phyloP scores from a whole-genome alignment of 92 coral and sea anemone genomes.

The Nematostella vectensis region DNA sequence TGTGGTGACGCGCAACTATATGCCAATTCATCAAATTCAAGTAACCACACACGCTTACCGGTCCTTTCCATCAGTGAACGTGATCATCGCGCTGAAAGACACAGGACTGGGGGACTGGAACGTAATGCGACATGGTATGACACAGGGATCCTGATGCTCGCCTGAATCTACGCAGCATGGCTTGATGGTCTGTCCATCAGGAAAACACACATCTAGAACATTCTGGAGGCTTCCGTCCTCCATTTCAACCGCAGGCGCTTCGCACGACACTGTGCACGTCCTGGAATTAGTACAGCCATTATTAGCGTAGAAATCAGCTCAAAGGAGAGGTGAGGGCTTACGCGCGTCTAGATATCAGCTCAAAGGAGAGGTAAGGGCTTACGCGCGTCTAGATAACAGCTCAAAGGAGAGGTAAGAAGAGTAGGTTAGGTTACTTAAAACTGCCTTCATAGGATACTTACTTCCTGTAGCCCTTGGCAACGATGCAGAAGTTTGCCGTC shows the following conservation, averaged over 20 bases:
- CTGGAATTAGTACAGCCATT: conserved; percentile 39
- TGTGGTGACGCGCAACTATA: too few relatives aligned
- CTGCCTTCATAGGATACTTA: too few relatives aligned
- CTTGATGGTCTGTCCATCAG: conserved; percentile 63
- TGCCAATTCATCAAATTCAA: too few relatives aligned
- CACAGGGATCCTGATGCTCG: conserved; percentile 47
- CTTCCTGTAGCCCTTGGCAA: conserved; percentile 91
- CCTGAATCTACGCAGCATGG: conserved; percentile 51
- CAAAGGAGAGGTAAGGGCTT: too few relatives aligned
- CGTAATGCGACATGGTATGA: conserved; percentile 64
- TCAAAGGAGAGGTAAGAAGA: too few relatives aligned
- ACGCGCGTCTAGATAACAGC: too few relatives aligned
- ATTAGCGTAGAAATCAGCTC: too few relatives aligned
- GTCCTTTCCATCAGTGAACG: conserved; percentile 63
- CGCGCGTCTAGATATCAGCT: too few relatives aligned
- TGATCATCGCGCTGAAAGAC: conserved; percentile 51
- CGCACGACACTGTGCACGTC: conserved; percentile 55
- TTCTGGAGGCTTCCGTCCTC: conserved; percentile 72
- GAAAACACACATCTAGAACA: conserved; percentile 70
- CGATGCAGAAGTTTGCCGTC: conserved; percentile 61
- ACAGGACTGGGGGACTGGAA: conserved; percentile 86
- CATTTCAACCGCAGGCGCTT: conserved; percentile 76
- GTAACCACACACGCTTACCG: conserved; percentile 50
- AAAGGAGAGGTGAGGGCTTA: too few relatives aligned
- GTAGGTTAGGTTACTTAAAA: too few relatives aligned